Percentiles rank a stretch among this genome's conserved stretches.
Conservation (phyloP, 2,888 invertebrate genomes). For the Parascotia fuliginaria region DNA sequence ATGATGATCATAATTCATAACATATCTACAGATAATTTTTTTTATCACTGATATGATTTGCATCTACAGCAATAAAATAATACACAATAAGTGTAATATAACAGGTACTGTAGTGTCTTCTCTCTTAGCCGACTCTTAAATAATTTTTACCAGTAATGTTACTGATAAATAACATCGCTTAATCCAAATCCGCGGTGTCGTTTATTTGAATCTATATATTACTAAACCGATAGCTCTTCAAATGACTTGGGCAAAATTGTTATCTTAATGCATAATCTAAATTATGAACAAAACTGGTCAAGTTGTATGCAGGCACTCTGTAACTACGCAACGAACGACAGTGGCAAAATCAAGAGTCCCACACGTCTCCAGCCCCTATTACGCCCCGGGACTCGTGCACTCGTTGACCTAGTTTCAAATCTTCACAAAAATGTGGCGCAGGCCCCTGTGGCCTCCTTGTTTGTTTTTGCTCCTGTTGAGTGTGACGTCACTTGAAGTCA, state of each 20-base stretch:
- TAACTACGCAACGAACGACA: not conserved
- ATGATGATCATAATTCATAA: too few species aligned
- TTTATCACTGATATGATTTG: not conserved
- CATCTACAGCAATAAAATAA: not conserved
- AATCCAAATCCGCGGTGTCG: not conserved
- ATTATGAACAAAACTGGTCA: not conserved
- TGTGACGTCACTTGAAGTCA: slow-evolving; percentile 30
- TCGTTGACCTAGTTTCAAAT: slow-evolving; percentile 46
- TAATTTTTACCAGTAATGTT: not conserved
- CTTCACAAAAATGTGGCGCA: slow-evolving; percentile 32
- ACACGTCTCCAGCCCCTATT: not conserved
- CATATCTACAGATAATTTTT: not conserved
- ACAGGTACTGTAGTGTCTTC: too few species aligned
- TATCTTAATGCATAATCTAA: not conserved
- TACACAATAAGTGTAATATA: too few species aligned
- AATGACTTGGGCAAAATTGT: not conserved
- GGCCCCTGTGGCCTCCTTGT: slow-evolving; percentile 37
- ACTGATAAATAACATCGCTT: not conserved
- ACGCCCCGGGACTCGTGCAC: not conserved
- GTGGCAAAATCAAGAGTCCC: not conserved
- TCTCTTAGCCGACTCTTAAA: too few species aligned
- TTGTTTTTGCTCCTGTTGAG: slow-evolving; percentile 20
- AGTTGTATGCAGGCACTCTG: not conserved
- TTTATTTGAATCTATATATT: slow-evolving; percentile 3
- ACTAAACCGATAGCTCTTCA: not conserved